A percentile compares a stretch with the other conserved stretches of the same genome.
These are phyloP conservation scores for Popillia japonica DNA, from an alignment of 1,140 invertebrate species.

Conservation along the genomic window DNA sequence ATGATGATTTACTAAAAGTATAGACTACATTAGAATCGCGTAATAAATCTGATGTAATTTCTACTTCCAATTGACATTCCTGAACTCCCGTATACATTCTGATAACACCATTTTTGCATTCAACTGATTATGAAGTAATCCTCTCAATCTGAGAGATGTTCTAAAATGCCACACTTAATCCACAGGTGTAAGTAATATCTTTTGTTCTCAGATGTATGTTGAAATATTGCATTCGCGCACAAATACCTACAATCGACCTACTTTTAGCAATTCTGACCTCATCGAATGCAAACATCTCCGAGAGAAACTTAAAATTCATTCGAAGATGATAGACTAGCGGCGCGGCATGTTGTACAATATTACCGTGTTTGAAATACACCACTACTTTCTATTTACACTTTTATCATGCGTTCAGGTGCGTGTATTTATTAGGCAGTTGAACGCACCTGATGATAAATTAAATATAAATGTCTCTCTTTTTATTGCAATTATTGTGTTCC, in stretches of 20 bases:
- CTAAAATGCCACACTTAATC: background rate
- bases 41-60: no score
- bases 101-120: no score
- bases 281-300: constrained; percentile 11
- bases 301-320: constrained; percentile 25
- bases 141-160: background rate
- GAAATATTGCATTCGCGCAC: background rate
- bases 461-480: background rate
- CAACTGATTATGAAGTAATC: no score
- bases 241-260: background rate
- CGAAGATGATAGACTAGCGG: background rate
- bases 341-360: background rate
- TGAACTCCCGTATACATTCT: no score
- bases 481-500: background rate
- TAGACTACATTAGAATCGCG: no score
- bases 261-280: constrained; percentile 12
- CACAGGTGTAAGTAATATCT: constrained; percentile 4
- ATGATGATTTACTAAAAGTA: no score
- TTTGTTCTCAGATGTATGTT: constrained; percentile 6
- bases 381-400: constrained; percentile 30
- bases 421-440: background rate
- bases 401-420: constrained; percentile 1
- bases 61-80: no score
- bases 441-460: background rate
- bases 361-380: constrained; percentile 5